Conservation (phyloP, 1,140 invertebrate species). For the Bombus superbus region DNA sequence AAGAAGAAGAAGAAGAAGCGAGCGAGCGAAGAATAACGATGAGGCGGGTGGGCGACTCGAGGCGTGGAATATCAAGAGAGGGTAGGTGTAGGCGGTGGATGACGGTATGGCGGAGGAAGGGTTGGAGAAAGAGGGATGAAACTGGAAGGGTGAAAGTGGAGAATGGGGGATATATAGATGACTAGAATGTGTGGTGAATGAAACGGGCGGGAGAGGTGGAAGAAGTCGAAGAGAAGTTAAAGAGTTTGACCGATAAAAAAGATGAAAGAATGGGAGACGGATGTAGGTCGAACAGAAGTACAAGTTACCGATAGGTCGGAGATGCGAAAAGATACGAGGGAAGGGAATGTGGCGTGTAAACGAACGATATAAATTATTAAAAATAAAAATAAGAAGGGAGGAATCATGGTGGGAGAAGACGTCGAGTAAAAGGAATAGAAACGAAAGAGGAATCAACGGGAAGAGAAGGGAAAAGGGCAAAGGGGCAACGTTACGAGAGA, state of each 20-base stretch:
- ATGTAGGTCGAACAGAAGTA: background rate
- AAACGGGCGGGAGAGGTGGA: background rate
- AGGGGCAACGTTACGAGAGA: background rate
- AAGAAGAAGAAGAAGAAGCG: conserved; percentile 8
- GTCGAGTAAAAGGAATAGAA: background rate
- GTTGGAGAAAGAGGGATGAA: background rate
- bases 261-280: background rate
- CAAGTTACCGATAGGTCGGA: background rate
- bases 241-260: background rate
- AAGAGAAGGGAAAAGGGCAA: background rate
- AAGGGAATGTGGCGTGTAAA: background rate
- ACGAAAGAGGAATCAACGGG: background rate
- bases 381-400: background rate
- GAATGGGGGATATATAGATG: background rate
- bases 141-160: background rate
- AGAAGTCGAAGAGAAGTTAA: background rate
- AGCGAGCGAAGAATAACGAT: conserved; percentile 17
- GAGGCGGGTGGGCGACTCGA: background rate
- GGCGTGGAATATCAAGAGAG: background rate
- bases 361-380: background rate
- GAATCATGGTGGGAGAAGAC: background rate
- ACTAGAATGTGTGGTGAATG: conserved; percentile 2
- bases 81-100: background rate
- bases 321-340: background rate
- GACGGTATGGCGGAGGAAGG: background rate